Evolutionary conservation across 2,797 vertebrate genomes (phyloP).

Genomic region (Poecilia gillii): DNA sequence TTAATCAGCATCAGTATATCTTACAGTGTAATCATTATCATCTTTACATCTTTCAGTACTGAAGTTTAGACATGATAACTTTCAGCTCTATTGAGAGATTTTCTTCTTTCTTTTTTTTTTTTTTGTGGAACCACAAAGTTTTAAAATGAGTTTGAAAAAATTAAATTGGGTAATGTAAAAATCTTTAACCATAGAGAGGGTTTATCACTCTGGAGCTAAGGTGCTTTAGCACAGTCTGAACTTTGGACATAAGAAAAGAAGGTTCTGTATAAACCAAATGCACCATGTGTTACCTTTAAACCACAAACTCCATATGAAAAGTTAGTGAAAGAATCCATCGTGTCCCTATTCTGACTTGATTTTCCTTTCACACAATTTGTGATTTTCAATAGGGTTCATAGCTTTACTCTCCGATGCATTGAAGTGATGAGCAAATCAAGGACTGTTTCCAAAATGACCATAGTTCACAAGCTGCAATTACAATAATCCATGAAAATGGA

Average conservation of each 20-base stretch:
- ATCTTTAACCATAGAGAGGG: conserved; percentile 56
- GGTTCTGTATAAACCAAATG: conserved; percentile 18
- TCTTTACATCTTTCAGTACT: conserved; percentile 37
- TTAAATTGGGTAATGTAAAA: conserved; percentile 51
- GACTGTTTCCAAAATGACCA: conserved; percentile 69
- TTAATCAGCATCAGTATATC: conserved; percentile 44
- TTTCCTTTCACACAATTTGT: conserved; percentile 62
- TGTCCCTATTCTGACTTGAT: conserved; percentile 55
- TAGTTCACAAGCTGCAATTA: conserved; percentile 63
- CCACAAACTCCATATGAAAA: conserved; percentile 53
- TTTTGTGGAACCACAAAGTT: conserved; percentile 5
- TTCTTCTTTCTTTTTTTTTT: not conserved
- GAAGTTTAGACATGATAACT: conserved; percentile 37
- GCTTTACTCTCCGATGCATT: conserved; percentile 84
- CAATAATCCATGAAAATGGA: conserved; percentile 63
- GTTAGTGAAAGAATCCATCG: conserved; percentile 48
- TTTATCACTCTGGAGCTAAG: conserved; percentile 39
- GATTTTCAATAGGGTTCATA: conserved; percentile 89
- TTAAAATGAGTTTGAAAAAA: conserved; percentile 48
- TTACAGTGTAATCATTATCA: conserved; percentile 38
- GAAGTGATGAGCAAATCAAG: conserved; percentile 77
- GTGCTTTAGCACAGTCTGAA: conserved; percentile 37
- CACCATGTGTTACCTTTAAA: not conserved
- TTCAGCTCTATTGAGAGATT: conserved; percentile 28
- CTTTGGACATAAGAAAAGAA: conserved; percentile 25